Evolutionary conservation across 2,797 vertebrate genomes (phyloP), one percentile per base, ranked within the genome.

Genomic region (Limosa lapponica): DNA sequence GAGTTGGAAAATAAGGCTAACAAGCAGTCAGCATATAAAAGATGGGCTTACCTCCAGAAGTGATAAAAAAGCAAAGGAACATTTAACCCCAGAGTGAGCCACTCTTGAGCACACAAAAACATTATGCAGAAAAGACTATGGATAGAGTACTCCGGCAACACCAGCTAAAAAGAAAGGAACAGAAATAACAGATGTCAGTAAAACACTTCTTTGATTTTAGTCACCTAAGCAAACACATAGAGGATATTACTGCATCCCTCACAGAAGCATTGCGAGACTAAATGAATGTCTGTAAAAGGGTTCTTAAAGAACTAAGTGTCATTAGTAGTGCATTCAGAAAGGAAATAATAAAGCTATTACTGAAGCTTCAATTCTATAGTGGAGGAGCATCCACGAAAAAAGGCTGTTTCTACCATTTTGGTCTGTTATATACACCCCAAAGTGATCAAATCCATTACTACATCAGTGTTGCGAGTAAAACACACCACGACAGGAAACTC

Each of bases 111-210:
- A 17, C 99, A 99, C 82, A 99, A 98, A 98, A 99, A 99, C 99
- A 99, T 99, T 95, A 99, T 98, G 94, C 99, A 99, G 98, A 99
- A 99, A 91, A 99, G 99, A 73, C 98, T 99, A 95, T 99, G 99
- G 97, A 99, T 99, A 87, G 99, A 99, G 93, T 99, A 99, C 88
- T 99, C 99, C 0, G 99, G 99, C 89, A 99, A 98, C 97, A 99
- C 99, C 98, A 99, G 97, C 99, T 99, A 73, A 71, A 89, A 93
- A 82, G 66, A 87, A 74, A 96, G 58, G 62, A 96, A 88, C 43
- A 93, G 90, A 96, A 94, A 94, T 32, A 85, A 88, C 27, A 72
- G 24, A 15, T 32, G 34, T 93, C 80, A 96, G 52, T 81, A 65
- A 92, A 89, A 36, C 11, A 81, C 2, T 6, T 52, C 34, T 49